A percentile compares a stretch with the other conserved stretches of the same genome.
These are phyloP conservation scores for Drosophila malerkotliana DNA, from an alignment of 1,140 invertebrate species.

Conservation along the genomic window DNA sequence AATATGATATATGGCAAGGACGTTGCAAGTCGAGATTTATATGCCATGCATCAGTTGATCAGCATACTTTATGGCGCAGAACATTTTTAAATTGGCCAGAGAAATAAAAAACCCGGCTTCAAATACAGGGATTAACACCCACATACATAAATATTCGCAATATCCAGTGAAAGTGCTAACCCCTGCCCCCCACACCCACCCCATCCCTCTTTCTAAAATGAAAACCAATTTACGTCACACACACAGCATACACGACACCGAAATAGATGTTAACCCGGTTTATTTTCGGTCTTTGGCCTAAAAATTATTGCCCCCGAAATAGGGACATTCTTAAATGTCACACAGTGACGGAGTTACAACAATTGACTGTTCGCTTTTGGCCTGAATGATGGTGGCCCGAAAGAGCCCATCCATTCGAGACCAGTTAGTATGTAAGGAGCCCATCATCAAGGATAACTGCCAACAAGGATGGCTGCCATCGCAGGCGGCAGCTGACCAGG, in stretches of 20 bases:
- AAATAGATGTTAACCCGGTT: slow-evolving; percentile 40
- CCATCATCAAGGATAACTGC: slow-evolving; percentile 35
- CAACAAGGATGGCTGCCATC: background rate
- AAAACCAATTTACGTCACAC: slow-evolving; percentile 44
- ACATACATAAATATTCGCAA: slow-evolving; percentile 29
- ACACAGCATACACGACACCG: slow-evolving; percentile 13
- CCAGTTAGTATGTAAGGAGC: background rate
- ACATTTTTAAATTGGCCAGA: slow-evolving; percentile 2
- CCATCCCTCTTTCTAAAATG: background rate
- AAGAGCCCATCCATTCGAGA: background rate
- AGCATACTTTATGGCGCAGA: slow-evolving; percentile 53
- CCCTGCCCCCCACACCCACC: background rate
- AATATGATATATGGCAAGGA: slow-evolving; percentile 28
- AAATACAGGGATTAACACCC: slow-evolving; percentile 13
- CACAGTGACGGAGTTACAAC: background rate
- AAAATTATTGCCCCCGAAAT: slow-evolving; percentile 17
- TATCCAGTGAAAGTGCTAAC: slow-evolving; percentile 37
- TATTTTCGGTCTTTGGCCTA: slow-evolving; percentile 28
- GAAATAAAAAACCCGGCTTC: background rate
- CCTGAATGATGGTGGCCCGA: too few relatives aligned
- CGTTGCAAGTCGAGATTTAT: slow-evolving; percentile 38
- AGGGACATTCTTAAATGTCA: slow-evolving; percentile 37
- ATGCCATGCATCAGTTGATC: slow-evolving; percentile 47
- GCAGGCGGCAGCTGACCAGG: background rate
- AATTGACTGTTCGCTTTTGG: background rate